phyloP scores from a whole-genome alignment of 1,140 invertebrate species.

The Pemphigus obesinymphae region DNA sequence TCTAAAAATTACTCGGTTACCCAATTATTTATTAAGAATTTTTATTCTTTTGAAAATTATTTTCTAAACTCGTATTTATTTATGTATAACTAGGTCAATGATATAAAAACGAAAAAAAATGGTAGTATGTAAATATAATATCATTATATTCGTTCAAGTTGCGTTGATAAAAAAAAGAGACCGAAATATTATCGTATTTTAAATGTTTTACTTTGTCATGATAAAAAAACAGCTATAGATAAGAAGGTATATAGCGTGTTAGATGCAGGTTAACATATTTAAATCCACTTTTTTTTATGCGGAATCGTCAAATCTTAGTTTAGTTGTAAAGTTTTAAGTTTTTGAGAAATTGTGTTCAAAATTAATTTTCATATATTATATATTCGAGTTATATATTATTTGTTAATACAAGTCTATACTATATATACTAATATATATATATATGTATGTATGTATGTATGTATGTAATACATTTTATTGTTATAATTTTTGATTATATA shows the following conservation, averaged over 20 bases:
- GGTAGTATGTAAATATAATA: not conserved
- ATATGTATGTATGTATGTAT: no score
- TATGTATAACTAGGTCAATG: not conserved
- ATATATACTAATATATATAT: no score
- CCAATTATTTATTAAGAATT: no score
- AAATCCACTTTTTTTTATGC: not conserved
- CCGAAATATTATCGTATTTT: not conserved
- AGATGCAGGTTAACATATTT: not conserved
- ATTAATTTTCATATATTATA: no score
- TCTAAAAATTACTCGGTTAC: no score
- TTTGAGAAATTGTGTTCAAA: no score
- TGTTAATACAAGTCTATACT: no score
- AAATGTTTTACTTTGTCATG: not conserved
- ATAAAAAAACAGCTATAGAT: not conserved
- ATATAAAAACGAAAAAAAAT: not conserved
- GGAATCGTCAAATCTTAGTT: not conserved
- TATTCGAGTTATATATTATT: no score
- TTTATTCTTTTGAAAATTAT: no score
- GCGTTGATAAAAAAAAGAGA: not conserved
- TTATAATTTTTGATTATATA: no score
- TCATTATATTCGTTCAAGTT: not conserved
- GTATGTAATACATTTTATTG: no score
- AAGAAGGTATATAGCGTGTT: not conserved
- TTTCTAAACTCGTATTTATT: not conserved
- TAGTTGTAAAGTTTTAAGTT: no score